Base-by-base conservation (phyloP, 1,140 invertebrate genomes). In the Micrasema minimum region DNA sequence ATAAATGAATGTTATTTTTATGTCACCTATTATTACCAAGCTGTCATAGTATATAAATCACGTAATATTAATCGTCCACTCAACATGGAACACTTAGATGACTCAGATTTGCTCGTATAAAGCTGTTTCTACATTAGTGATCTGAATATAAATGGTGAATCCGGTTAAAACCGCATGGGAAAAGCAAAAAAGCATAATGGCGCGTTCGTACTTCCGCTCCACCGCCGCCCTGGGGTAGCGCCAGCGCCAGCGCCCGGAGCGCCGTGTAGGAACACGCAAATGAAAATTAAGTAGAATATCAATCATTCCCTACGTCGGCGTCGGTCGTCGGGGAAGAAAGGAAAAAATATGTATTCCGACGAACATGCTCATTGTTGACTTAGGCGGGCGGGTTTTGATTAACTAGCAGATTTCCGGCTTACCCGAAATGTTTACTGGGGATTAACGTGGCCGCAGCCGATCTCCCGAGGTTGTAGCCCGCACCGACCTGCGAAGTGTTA, bases 251-350 rank as follows among this genome's bases (percentile, higher is more conserved):
- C 12, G 22, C 51, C n/a, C 20, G 9, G 22, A 7, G 22, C 11
- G 51, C 37, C 35, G 16, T 41, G 55, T 37, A 59, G 55, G 55
- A 64, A 64, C 41, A 45, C 61, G 20, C 61, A 64, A 64, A 64
- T 64, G 61, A 64, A 64, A 64, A 64, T 64, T 64, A 64, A 64
- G 61, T 64, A 46, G 61, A 64, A 48, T 64, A 64, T 64, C 61
- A 64, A 64, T 64, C 61, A 64, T 46, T 23, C 20, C 43, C 18
- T 23, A 20, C 41, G 55, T 38, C n/a, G n/a, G n/a, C n/a, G n/a
- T n/a, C n/a, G n/a, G n/a, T n/a, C n/a, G n/a, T n/a, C 37, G 61
- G 61, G 23, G 43, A 64, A 64, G 45, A 64, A 64, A 64, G 43
- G 41, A 45, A 64, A 61, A 61, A 64, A 64, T 23, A 31, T 48